A percentile compares a stretch with the other conserved stretches of the same genome.
phyloP scores from a whole-genome alignment of 2,113 vertebrate species.

The Climacteris rufus region DNA sequence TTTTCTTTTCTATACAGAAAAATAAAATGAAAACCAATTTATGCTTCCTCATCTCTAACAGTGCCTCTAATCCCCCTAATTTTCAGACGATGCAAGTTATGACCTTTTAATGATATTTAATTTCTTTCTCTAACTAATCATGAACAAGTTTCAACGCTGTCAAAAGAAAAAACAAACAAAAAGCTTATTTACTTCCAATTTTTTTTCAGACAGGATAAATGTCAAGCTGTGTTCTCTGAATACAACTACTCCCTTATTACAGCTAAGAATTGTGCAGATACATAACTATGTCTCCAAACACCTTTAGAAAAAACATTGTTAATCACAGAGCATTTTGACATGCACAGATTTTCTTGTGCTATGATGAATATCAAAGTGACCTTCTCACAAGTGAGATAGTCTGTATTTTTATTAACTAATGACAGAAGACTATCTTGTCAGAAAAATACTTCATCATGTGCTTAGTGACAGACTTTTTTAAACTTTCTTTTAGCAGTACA shows the following conservation, averaged over 20 bases:
- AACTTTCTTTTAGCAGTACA: not conserved
- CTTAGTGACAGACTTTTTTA: not conserved
- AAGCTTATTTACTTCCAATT: not conserved
- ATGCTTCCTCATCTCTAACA: not conserved
- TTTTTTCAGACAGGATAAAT: conserved; percentile 10
- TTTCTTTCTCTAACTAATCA: not conserved
- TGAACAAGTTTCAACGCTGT: not conserved
- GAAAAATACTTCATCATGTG: not conserved
- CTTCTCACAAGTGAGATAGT: not conserved
- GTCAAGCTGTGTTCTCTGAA: conserved; percentile 16
- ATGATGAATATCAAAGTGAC: not conserved
- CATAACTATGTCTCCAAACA: not conserved
- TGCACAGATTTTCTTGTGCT: not conserved
- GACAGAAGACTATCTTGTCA: not conserved
- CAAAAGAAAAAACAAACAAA: not conserved
- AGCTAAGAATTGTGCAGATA: not conserved
- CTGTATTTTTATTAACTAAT: not conserved
- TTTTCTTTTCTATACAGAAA: not conserved
- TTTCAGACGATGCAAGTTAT: not conserved
- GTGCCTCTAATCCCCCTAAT: not conserved
- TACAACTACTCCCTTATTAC: not conserved
- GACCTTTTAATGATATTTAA: conserved; percentile 8
- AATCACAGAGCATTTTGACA: not conserved
- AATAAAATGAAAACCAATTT: not conserved
- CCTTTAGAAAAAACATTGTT: not conserved